Percentiles rank a stretch among this genome's conserved stretches.
Conservation (phyloP, 2,113 vertebrate species). For the Centrocercus urophasianus region DNA sequence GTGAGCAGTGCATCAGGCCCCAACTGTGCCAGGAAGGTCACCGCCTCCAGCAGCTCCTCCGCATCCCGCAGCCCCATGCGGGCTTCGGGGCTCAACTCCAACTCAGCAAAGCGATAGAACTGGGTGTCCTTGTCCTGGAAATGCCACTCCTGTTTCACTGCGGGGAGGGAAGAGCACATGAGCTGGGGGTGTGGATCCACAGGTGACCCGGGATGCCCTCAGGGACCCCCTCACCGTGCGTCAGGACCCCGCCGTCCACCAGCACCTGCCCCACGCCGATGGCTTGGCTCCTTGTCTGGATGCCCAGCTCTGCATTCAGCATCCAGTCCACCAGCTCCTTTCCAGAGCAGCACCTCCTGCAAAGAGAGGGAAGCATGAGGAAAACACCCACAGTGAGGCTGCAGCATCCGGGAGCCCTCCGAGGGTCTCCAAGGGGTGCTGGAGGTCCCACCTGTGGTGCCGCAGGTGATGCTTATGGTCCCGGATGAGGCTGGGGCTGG, state of each 20-base stretch:
- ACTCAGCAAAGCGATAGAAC: constrained; percentile 90
- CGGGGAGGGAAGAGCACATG: background rate
- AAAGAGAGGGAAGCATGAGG: accelerated
- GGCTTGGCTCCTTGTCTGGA: constrained; percentile 87
- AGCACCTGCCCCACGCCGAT: constrained; percentile 93
- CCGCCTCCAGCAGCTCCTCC: constrained; percentile 89
- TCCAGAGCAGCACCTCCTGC: constrained; percentile 90
- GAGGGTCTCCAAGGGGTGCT: background rate
- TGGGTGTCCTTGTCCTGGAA: constrained; percentile 94
- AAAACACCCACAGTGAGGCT: accelerated
- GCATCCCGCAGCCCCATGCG: background rate
- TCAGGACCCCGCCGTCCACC: constrained; percentile 89
- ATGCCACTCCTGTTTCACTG: constrained; percentile 92
- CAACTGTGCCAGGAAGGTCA: constrained; percentile 88
- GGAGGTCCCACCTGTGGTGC: constrained; percentile 79
- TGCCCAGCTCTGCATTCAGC: constrained; percentile 79
- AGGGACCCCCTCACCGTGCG: constrained; percentile 83
- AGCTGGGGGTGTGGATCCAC: accelerated
- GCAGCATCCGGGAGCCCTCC: background rate
- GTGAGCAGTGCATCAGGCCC: constrained; percentile 92
- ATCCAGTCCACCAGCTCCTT: constrained; percentile 92
- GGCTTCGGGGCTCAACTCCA: constrained; percentile 75
- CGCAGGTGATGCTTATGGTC: constrained; percentile 93
- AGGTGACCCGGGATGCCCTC: background rate
- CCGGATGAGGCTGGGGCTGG: constrained; percentile 84